phyloP scores from a whole-genome alignment of 2,888 invertebrate species.

The Drosophila mimetica region DNA sequence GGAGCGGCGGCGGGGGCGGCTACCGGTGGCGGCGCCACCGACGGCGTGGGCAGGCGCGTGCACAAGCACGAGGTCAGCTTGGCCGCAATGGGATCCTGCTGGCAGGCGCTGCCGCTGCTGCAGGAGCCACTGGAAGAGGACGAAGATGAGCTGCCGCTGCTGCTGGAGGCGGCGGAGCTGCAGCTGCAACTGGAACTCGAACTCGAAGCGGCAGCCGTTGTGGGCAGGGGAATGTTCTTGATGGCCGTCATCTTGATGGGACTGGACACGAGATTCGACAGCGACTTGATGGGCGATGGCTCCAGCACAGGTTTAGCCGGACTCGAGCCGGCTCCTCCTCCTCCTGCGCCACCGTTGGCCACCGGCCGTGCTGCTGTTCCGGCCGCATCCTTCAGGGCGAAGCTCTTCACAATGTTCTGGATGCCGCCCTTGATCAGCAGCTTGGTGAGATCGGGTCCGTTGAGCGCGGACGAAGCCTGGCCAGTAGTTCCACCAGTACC shows the following conservation, averaged over 20 bases:
- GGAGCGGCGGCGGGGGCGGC: not conserved
- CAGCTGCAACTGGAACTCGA: conserved; percentile 24
- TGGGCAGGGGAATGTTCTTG: conserved; percentile 77
- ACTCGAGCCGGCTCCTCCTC: not conserved
- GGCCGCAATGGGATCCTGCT: conserved; percentile 84
- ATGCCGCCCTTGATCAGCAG: conserved; percentile 80
- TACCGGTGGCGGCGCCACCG: conserved; percentile 16
- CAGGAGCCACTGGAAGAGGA: conserved; percentile 20
- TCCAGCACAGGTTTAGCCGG: conserved; percentile 65
- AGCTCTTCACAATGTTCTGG: conserved; percentile 81
- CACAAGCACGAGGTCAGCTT: conserved; percentile 85
- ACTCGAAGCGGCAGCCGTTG: conserved; percentile 7
- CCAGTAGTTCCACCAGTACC: conserved; percentile 6
- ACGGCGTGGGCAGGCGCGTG: conserved; percentile 52
- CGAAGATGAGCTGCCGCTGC: conserved; percentile 1
- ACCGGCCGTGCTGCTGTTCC: not conserved
- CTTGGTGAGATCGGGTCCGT: conserved; percentile 75
- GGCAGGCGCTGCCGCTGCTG: conserved; percentile 62
- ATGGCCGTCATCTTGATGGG: conserved; percentile 84
- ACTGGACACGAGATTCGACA: conserved; percentile 87
- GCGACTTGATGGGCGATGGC: conserved; percentile 87
- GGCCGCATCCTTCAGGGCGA: conserved; percentile 72
- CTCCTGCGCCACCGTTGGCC: not conserved
- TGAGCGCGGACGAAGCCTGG: conserved; percentile 30
- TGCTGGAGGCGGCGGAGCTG: conserved; percentile 15